These are phyloP conservation scores for Indicator maculatus DNA, from an alignment of 2,113 vertebrate genomes.

Conservation along the genomic window DNA sequence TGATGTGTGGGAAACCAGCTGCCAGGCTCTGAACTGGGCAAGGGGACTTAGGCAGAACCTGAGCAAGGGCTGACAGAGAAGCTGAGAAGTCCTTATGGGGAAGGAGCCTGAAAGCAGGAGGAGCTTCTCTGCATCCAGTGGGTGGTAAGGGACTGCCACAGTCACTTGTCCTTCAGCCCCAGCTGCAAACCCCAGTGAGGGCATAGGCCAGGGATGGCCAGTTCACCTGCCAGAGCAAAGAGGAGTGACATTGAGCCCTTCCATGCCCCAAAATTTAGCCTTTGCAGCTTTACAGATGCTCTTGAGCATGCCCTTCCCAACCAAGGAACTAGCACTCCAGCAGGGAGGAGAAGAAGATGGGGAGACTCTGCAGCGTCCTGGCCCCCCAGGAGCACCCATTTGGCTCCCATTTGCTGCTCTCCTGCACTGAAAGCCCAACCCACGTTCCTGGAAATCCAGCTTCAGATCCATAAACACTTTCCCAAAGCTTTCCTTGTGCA, in stretches of 20 bases:
- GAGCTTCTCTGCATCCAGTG: rapidly evolving
- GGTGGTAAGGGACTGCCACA: rapidly evolving
- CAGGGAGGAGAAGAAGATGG: not conserved
- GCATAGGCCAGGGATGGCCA: too few species aligned
- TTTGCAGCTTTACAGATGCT: not conserved
- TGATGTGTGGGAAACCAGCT: rapidly evolving
- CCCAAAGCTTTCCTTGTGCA: rapidly evolving
- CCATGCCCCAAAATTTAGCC: not conserved
- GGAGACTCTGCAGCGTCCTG: not conserved
- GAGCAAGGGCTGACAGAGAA: not conserved
- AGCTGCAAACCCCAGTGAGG: not conserved
- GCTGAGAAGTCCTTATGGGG: not conserved
- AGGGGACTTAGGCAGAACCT: not conserved
- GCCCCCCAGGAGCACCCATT: rapidly evolving
- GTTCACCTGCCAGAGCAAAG: not conserved
- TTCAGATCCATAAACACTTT: rapidly evolving
- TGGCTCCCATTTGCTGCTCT: rapidly evolving
- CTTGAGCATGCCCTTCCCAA: not conserved
- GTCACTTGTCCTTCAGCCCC: not conserved
- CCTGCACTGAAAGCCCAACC: not conserved
- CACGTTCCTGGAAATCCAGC: not conserved
- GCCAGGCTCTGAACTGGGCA: not conserved
- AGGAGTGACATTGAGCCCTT: not conserved
- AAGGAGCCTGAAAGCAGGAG: not conserved
- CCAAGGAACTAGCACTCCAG: not conserved